Evolutionary conservation across 1,140 invertebrate species (phyloP).

Genomic region (Musca domestica): DNA sequence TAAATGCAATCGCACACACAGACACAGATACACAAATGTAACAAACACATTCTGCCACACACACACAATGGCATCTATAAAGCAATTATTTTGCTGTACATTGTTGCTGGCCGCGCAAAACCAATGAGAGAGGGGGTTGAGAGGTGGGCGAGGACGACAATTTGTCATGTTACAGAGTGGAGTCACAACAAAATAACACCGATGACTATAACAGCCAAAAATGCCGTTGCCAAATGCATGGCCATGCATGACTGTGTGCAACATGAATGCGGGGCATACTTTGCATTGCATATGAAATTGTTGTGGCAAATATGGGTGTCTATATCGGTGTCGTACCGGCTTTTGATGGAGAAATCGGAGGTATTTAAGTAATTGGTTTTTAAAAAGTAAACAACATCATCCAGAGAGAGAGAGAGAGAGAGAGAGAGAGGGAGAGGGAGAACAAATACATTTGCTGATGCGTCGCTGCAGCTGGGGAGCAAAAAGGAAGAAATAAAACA

Average conservation of each 20-base stretch:
- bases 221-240: neutral
- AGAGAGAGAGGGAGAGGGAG: too few relatives aligned
- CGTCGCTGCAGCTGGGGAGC: neutral
- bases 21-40: too few relatives aligned
- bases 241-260: neutral
- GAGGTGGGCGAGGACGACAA: too few relatives aligned
- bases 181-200: too few relatives aligned
- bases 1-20: neutral
- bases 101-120: too few relatives aligned
- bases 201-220: neutral
- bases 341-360: neutral
- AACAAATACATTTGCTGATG: neutral
- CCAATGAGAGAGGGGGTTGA: too few relatives aligned
- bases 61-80: neutral
- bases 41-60: neutral
- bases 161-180: too few relatives aligned
- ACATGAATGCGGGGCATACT: neutral
- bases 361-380: constrained; percentile 10
- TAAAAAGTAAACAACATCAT: neutral
- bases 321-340: neutral
- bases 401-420: too few relatives aligned
- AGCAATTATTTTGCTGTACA: neutral
- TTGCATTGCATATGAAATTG: neutral
- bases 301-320: neutral
- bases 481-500: too few relatives aligned